These are phyloP conservation scores for Neodontobutis hainanensis DNA, from an alignment of 2,113 vertebrate species.

Conservation along the genomic window DNA sequence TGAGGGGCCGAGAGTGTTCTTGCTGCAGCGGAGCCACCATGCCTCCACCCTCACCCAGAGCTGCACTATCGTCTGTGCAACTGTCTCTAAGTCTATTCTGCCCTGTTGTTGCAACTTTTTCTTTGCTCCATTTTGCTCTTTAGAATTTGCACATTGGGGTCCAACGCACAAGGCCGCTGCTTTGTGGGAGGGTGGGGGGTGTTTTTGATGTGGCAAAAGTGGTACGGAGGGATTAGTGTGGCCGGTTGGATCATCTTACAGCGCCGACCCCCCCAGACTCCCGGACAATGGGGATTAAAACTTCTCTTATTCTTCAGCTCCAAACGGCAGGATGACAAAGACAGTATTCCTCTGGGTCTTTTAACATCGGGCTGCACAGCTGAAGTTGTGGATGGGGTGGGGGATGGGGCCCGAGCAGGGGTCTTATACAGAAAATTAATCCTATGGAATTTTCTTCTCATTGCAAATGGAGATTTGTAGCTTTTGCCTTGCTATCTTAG, in stretches of 20 bases:
- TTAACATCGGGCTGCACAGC: slow-evolving; percentile 83
- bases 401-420: slow-evolving; percentile 64
- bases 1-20: slow-evolving; percentile 65
- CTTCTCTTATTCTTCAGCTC: slow-evolving; percentile 84
- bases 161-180: slow-evolving; percentile 79
- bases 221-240: slow-evolving; percentile 83
- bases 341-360: slow-evolving; percentile 86
- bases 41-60: slow-evolving; percentile 71
- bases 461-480: slow-evolving; percentile 82
- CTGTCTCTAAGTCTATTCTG: slow-evolving; percentile 82
- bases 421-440: slow-evolving; percentile 82
- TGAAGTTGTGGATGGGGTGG: slow-evolving; percentile 77
- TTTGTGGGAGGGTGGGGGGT: slow-evolving; percentile 79
- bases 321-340: slow-evolving; percentile 84
- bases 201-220: slow-evolving; percentile 78
- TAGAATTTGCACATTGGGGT: slow-evolving; percentile 83
- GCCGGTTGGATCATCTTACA: slow-evolving; percentile 85
- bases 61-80: slow-evolving; percentile 77
- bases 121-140: slow-evolving; percentile 82
- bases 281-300: slow-evolving; percentile 86
- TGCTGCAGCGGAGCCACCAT: slow-evolving; percentile 40
- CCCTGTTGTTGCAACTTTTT: slow-evolving; percentile 83
- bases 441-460: slow-evolving; percentile 83
- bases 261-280: slow-evolving; percentile 78
- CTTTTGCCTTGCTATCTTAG: slow-evolving; percentile 75